phyloP scores from a whole-genome alignment of 2,888 invertebrate genomes.

The Dryobotodes eremita region DNA sequence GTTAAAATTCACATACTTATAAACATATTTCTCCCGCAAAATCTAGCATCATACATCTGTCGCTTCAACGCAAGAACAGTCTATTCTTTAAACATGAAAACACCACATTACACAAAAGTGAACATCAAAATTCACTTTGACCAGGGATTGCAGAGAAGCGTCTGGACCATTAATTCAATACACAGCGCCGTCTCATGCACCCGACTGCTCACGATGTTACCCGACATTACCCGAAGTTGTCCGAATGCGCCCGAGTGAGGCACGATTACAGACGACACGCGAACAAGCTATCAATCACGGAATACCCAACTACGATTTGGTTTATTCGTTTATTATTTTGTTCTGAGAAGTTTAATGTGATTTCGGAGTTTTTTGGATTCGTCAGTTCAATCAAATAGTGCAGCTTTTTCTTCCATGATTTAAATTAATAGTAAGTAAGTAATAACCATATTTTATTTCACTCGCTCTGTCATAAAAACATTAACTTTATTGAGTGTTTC shows the following conservation, averaged over 20 bases:
- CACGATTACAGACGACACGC: constrained; percentile 72
- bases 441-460: not conserved
- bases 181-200: constrained; percentile 62
- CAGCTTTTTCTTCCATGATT: not conserved
- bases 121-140: constrained; percentile 69
- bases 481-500: not conserved
- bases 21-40: not conserved
- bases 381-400: constrained; percentile 29
- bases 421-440: too few relatives aligned
- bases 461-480: not conserved
- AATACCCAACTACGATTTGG: constrained; percentile 55
- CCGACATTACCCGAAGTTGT: constrained; percentile 38
- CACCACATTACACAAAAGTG: constrained; percentile 41
- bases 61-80: not conserved
- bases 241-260: constrained; percentile 56
- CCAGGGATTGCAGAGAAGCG: constrained; percentile 29
- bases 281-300: constrained; percentile 76
- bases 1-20: not conserved
- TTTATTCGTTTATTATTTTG: constrained; percentile 55
- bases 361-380: constrained; percentile 42
- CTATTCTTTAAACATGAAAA: constrained; percentile 21
- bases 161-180: constrained; percentile 66
- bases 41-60: constrained; percentile 7
- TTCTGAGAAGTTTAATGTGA: constrained; percentile 50
- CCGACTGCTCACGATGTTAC: constrained; percentile 36